A percentile compares a stretch with the other conserved stretches of the same genome.
These are phyloP conservation scores for Pseudochirops cupreus DNA, from an alignment of 2,797 vertebrate species.

Conservation along the genomic window DNA sequence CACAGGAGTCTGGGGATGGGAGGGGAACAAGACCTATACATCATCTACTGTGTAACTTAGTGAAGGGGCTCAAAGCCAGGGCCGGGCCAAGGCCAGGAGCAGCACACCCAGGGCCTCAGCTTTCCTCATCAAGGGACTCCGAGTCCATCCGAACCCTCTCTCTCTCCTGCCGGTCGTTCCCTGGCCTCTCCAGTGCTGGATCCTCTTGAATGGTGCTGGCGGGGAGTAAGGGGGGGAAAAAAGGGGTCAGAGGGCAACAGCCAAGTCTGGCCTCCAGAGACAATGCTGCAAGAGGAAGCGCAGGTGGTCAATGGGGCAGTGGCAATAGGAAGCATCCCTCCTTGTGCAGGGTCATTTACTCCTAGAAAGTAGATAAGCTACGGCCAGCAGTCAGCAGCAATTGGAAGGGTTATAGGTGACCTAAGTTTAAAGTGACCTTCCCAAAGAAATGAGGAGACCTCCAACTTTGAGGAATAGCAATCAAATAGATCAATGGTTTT, in stretches of 20 bases:
- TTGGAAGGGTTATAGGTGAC: not conserved
- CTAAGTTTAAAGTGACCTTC: not conserved
- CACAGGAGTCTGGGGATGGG: conserved; percentile 15
- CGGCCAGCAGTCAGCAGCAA: not conserved
- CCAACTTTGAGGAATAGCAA: not conserved
- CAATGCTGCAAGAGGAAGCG: not conserved
- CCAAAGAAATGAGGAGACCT: not conserved
- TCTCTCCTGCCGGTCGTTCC: conserved; percentile 64
- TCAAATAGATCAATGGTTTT: not conserved
- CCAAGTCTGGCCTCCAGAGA: not conserved
- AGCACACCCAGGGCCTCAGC: conserved; percentile 76
- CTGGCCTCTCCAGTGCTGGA: conserved; percentile 71
- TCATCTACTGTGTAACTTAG: conserved; percentile 72
- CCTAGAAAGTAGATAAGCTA: not conserved
- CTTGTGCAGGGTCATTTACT: not conserved
- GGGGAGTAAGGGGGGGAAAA: not conserved
- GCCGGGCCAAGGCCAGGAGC: not conserved
- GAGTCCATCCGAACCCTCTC: conserved; percentile 64
- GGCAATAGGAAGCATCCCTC: not conserved
- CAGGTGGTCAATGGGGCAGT: not conserved
- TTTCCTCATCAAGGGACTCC: conserved; percentile 81
- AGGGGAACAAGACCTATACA: conserved; percentile 71
- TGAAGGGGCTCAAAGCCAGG: not conserved
- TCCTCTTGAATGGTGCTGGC: conserved; percentile 78
- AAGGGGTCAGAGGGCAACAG: not conserved